A percentile compares a stretch with the other conserved stretches of the same genome.
Conservation (phyloP, 2,113 vertebrate genomes). For the Dunckerocampus dactyliophorus region DNA sequence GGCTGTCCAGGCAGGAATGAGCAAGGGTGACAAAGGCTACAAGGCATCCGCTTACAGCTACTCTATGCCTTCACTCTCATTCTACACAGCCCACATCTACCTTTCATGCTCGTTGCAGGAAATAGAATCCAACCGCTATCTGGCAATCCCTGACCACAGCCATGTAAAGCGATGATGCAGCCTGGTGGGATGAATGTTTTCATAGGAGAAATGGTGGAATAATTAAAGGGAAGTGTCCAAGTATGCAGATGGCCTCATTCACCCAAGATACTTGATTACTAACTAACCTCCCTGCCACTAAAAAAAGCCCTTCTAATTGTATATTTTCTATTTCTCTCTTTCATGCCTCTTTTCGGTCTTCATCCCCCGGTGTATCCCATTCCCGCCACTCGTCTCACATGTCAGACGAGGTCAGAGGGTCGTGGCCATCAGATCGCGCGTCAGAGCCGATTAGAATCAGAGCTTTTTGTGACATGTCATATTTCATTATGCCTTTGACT, state of each 20-base stretch:
- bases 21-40: constrained; percentile 2
- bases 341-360: constrained; percentile 43
- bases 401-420: constrained; percentile 77
- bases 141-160: neutral
- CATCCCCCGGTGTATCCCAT: constrained; percentile 53
- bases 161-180: constrained; percentile 5
- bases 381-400: constrained; percentile 75
- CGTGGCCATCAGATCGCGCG: constrained; percentile 75
- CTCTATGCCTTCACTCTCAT: constrained; percentile 51
- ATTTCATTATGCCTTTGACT: constrained; percentile 83
- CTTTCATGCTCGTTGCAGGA: constrained; percentile 14
- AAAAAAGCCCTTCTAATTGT: constrained; percentile 46
- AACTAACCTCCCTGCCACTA: constrained; percentile 12
- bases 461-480: constrained; percentile 76
- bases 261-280: constrained; percentile 44
- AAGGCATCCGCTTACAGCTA: constrained; percentile 57
- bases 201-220: constrained; percentile 8
- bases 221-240: constrained; percentile 22
- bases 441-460: constrained; percentile 79
- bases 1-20: constrained; percentile 32
- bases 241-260: constrained; percentile 36
- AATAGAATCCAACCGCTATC: constrained; percentile 30
- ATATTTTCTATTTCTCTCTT: constrained; percentile 30
- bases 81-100: neutral
- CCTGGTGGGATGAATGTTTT: constrained; percentile 7